Percentiles rank a stretch among this genome's conserved stretches.
Conservation (phyloP, 1,140 invertebrate genomes). For the Drosophila kohkoa region DNA sequence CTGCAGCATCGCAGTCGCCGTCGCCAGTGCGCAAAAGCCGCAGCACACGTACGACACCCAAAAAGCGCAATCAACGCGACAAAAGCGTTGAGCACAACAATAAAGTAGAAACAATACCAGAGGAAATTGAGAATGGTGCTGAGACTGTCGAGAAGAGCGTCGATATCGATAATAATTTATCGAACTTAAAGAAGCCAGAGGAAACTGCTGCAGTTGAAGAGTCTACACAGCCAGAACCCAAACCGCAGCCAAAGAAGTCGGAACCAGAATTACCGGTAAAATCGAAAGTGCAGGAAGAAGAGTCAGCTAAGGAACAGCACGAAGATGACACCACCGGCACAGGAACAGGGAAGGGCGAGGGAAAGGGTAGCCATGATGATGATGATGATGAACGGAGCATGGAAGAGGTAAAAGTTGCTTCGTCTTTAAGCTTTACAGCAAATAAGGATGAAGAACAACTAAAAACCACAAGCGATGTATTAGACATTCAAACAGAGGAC, state of each 20-base stretch:
- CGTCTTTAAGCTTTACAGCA: slow-evolving; percentile 74
- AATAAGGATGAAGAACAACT: slow-evolving; percentile 74
- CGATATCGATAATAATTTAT: slow-evolving; percentile 47
- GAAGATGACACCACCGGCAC: slow-evolving; percentile 10
- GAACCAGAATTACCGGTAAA: slow-evolving; percentile 3
- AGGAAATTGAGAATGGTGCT: slow-evolving; percentile 65
- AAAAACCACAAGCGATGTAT: slow-evolving; percentile 81
- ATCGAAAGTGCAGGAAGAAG: slow-evolving; percentile 26
- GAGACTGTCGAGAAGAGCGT: slow-evolving; percentile 30
- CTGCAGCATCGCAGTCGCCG: slow-evolving; percentile 1
- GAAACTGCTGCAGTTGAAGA: slow-evolving; percentile 1
- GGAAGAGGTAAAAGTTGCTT: slow-evolving; percentile 79
- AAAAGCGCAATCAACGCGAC: slow-evolving; percentile 59
- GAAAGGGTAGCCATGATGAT: slow-evolving; percentile 20
- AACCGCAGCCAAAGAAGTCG: slow-evolving; percentile 14
- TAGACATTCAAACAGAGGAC: slow-evolving; percentile 80
- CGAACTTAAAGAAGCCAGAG: slow-evolving; percentile 8
- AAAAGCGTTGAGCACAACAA: slow-evolving; percentile 49
- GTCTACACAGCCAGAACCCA: slow-evolving; percentile 11
- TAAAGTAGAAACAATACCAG: slow-evolving; percentile 70
- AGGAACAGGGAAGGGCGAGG: background rate
- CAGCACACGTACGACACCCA: slow-evolving; percentile 64
- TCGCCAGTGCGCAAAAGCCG: slow-evolving; percentile 73
- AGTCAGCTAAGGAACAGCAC: slow-evolving; percentile 26
- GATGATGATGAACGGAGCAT: slow-evolving; percentile 16